Evolutionary conservation across 2,113 vertebrate species (phyloP).

Genomic region (Bubo bubo): DNA sequence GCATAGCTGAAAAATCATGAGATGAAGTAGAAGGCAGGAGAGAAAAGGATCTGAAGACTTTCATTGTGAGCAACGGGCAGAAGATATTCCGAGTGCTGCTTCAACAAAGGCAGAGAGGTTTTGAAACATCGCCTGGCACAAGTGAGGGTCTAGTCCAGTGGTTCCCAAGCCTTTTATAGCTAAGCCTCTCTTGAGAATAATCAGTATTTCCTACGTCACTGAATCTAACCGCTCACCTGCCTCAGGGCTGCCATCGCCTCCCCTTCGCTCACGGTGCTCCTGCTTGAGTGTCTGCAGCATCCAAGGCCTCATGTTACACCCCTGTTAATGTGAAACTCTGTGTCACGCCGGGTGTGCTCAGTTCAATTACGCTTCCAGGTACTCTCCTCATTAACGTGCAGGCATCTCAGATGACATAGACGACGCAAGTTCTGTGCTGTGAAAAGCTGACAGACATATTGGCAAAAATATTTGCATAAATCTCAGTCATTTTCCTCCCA

Average conservation of each 20-base stretch:
- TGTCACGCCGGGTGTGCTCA: not conserved
- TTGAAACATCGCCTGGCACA: not conserved
- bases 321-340: not conserved
- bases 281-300: not conserved
- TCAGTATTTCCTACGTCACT: not conserved
- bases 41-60: not conserved
- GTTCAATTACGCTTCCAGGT: not conserved
- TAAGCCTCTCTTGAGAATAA: not conserved
- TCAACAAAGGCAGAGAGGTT: not conserved
- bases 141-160: not conserved
- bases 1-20: not conserved
- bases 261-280: accelerated
- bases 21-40: not conserved
- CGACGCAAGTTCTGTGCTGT: not conserved
- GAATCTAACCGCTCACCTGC: not conserved
- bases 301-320: not conserved
- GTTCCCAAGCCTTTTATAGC: not conserved
- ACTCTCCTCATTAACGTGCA: not conserved
- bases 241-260: not conserved
- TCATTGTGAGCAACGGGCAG: not conserved
- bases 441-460: not conserved
- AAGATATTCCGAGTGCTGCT: not conserved
- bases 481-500: not conserved
- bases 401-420: not conserved
- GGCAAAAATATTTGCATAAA: not conserved